These are phyloP conservation scores for Mactromeris polynyma DNA, from an alignment of 2,888 invertebrate species.

Conservation along the genomic window DNA sequence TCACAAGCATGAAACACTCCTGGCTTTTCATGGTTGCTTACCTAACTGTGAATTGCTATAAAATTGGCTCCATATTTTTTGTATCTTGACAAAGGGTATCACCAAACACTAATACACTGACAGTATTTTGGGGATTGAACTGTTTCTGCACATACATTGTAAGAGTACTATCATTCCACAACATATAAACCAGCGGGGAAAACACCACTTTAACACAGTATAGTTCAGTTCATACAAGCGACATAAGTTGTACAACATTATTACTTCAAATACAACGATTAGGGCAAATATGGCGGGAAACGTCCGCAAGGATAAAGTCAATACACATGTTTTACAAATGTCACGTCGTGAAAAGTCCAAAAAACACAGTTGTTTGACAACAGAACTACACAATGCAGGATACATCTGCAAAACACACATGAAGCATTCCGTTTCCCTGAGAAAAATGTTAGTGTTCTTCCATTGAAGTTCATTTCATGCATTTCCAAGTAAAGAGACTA, in stretches of 20 bases:
- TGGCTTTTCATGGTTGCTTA: not conserved
- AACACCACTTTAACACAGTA: constrained; percentile 2
- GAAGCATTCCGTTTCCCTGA: not conserved
- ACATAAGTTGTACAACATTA: not conserved
- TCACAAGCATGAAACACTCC: not conserved
- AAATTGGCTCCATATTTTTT: constrained; percentile 17
- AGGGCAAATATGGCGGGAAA: constrained; percentile 8
- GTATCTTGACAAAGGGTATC: not conserved
- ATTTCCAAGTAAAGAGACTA: not conserved
- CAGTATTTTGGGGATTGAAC: not conserved
- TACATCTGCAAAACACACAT: not conserved
- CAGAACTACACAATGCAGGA: constrained; percentile 6
- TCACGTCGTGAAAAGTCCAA: not conserved
- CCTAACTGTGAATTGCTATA: not conserved
- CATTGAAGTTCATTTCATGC: not conserved
- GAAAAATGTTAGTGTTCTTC: not conserved
- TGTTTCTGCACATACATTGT: not conserved
- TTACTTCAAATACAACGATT: constrained; percentile 14
- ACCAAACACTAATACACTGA: not conserved
- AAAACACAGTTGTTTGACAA: not conserved
- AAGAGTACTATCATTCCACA: constrained; percentile 11
- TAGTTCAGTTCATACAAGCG: constrained; percentile 13
- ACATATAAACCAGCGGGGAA: not conserved
- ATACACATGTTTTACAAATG: not conserved
- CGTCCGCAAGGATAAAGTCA: not conserved